Evolutionary conservation across 2,113 vertebrate genomes (phyloP), one percentile per base, ranked within the genome.

Genomic region (Tachuris rubrigastra): DNA sequence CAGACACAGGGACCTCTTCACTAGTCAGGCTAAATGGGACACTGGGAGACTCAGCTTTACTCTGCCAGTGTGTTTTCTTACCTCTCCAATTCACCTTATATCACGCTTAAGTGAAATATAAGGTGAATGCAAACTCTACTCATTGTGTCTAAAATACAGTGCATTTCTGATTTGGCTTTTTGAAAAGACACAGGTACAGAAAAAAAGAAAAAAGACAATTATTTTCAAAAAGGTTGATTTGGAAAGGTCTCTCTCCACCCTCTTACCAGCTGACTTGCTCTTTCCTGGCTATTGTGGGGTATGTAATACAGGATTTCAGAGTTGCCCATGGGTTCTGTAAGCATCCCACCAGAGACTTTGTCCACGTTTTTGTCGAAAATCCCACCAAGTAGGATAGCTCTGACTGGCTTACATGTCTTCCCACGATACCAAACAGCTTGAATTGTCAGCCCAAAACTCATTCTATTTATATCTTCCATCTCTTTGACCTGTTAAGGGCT

Each of bases 11-110:
- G 30, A 49, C 6, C 6, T 22, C 22, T 20, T 60, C 58, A 10
- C 14, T 8, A 7, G 1, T 10, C 28, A 31, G 31, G 27, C 5
- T 25, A 28, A 46, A 37, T 0, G 0, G 31, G n/a, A 41, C 14
- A 53, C 42, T 35, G 56, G 56, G 56, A 59, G 20, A n/a, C 5
- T 31, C 20, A 1, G 2, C 37, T 42, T 19, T 31, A 18, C 28
- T 20, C 53, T 73, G 52, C 9, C 16, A 2, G 15, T 7, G 25
- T 49, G 33, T 42, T 84, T 42, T 42, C 19, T 14, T 17, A 35
- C 37, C 19, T n/a, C 22, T 25, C 16, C 12, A 2, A 2, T 63
- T 69, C 16, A 22, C 18, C 10, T 47, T 8, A 2, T 5, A 4
- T 9, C 11, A 10, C 8, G 37, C 31, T 73, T n/a, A 21, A 69